A percentile compares a stretch with the other conserved stretches of the same genome.
phyloP scores from a whole-genome alignment of 1,140 invertebrate genomes.

The Drosophila nasuta region DNA sequence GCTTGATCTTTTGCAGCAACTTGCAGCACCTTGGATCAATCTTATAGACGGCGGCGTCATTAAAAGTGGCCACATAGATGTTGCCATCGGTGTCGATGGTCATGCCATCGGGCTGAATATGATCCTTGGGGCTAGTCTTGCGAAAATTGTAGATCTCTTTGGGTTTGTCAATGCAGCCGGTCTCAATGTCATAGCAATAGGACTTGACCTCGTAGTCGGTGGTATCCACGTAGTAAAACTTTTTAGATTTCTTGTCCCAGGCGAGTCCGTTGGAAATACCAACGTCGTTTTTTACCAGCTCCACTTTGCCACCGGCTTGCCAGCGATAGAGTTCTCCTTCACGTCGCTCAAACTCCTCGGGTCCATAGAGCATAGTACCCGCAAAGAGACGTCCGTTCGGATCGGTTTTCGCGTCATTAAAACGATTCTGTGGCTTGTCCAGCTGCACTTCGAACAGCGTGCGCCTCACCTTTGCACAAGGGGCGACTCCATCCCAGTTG shows the following conservation, averaged over 20 bases:
- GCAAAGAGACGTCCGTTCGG: constrained; percentile 88
- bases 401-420: constrained; percentile 96
- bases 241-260: constrained; percentile 90
- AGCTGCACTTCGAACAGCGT: constrained; percentile 87
- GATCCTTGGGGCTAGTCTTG: constrained; percentile 85
- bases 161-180: constrained; percentile 88
- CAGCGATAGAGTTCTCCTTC: constrained; percentile 85
- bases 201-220: constrained; percentile 88
- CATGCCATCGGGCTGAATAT: constrained; percentile 89
- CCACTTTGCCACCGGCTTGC: constrained; percentile 88
- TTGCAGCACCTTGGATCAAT: constrained; percentile 71
- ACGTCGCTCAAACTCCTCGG: constrained; percentile 85
- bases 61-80: constrained; percentile 90
- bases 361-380: constrained; percentile 89
- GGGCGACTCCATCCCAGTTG: constrained; percentile 88
- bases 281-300: constrained; percentile 85
- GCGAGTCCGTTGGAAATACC: constrained; percentile 93
- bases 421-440: constrained; percentile 86
- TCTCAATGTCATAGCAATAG: constrained; percentile 91
- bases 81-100: constrained; percentile 91
- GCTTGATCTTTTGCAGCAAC: constrained; percentile 72
- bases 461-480: constrained; percentile 85
- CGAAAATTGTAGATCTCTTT: constrained; percentile 86
- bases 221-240: constrained; percentile 92
- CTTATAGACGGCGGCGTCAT: constrained; percentile 85